Evolutionary conservation across 2,888 invertebrate species (phyloP).

Genomic region (Netelia virgata): DNA sequence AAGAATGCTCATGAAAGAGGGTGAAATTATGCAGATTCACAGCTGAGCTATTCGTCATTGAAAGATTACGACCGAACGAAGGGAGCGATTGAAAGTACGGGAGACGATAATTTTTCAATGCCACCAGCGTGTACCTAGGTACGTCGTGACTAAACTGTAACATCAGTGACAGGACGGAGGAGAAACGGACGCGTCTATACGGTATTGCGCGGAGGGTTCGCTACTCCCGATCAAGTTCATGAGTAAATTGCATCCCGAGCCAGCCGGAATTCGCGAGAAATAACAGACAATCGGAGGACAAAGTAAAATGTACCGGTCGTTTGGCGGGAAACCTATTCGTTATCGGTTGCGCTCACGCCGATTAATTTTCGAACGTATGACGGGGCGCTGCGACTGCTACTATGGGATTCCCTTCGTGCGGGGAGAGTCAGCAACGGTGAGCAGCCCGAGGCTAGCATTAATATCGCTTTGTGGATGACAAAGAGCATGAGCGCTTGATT

Average conservation of each 20-base stretch:
- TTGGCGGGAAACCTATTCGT: conserved; percentile 79
- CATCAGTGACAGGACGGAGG: too few species aligned
- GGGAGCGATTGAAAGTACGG: too few species aligned
- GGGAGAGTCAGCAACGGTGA: conserved; percentile 9
- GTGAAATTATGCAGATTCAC: too few species aligned
- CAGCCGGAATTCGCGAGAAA: conserved; percentile 77
- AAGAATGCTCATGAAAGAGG: too few species aligned
- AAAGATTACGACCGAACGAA: too few species aligned
- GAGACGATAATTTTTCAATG: conserved; percentile 33
- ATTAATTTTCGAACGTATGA: conserved; percentile 80
- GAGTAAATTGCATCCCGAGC: conserved; percentile 76
- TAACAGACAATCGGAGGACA: conserved; percentile 77
- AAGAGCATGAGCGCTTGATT: conserved; percentile 28
- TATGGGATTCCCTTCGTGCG: conserved; percentile 31
- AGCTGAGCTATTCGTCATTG: too few species aligned
- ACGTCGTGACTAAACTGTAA: too few species aligned
- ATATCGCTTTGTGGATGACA: conserved; percentile 61
- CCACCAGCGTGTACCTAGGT: not conserved
- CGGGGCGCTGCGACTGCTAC: conserved; percentile 67
- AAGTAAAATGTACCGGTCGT: conserved; percentile 81
- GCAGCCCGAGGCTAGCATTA: conserved; percentile 46
- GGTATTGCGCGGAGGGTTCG: too few species aligned
- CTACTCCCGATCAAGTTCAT: conserved; percentile 72
- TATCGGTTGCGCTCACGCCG: conserved; percentile 80
- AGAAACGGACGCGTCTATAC: too few species aligned